Evolutionary conservation across 2,797 vertebrate genomes (phyloP).

Genomic region (Agapornis canus): DNA sequence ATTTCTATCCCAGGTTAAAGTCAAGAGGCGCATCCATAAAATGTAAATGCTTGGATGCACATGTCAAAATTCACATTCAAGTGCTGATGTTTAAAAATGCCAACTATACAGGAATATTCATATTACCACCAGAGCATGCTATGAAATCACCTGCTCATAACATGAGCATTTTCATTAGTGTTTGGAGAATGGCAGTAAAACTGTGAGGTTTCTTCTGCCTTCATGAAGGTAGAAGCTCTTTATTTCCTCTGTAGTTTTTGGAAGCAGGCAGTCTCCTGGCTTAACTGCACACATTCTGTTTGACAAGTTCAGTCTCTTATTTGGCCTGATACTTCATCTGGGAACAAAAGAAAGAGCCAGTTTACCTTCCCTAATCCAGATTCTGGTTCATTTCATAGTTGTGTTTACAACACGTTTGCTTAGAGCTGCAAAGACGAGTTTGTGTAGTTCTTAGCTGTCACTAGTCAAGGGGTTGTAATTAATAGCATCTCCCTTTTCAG

Average conservation of each 20-base stretch:
- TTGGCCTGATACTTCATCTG: not conserved
- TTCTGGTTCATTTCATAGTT: slow-evolving; percentile 50
- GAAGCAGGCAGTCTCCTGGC: not conserved
- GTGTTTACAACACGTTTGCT: slow-evolving; percentile 21
- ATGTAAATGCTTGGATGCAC: not conserved
- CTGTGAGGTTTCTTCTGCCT: not conserved
- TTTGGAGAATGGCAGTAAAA: not conserved
- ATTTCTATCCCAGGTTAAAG: not conserved
- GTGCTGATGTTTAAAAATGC: not conserved
- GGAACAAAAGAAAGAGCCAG: not conserved
- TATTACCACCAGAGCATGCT: not conserved
- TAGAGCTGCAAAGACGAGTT: slow-evolving; percentile 13
- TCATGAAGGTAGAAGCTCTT: not conserved
- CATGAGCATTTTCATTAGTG: not conserved
- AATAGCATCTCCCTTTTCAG: not conserved
- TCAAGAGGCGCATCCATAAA: not conserved
- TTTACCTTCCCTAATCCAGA: slow-evolving; percentile 1
- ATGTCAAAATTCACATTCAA: not conserved
- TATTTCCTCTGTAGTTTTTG: not conserved
- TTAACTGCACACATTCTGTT: not conserved
- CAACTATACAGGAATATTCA: not conserved
- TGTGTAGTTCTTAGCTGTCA: slow-evolving; percentile 6
- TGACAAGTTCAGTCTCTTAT: slow-evolving; percentile 3
- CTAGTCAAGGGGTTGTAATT: slow-evolving; percentile 7
- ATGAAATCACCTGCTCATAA: not conserved